A percentile compares a stretch with the other conserved stretches of the same genome.
These are phyloP conservation scores for Sebastes dallii DNA, from an alignment of 2,797 vertebrate species.

Conservation along the genomic window DNA sequence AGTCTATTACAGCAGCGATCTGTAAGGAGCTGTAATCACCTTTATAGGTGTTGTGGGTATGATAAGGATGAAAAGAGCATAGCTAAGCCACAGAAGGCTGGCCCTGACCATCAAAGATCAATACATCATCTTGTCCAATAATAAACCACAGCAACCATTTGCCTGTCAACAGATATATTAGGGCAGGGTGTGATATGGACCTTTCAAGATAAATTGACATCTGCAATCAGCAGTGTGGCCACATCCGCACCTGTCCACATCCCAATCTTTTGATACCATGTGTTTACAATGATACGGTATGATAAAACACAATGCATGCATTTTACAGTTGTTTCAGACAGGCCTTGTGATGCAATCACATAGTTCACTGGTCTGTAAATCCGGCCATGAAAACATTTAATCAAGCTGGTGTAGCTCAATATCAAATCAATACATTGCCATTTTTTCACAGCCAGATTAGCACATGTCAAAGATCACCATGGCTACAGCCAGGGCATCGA, in stretches of 20 bases:
- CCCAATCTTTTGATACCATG: not conserved
- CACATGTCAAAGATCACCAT: constrained; percentile 45
- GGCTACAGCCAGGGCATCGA: constrained; percentile 20
- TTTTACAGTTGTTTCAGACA: not conserved
- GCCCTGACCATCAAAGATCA: constrained; percentile 42
- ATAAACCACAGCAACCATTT: constrained; percentile 52
- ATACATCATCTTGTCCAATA: constrained; percentile 61
- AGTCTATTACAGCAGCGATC: constrained; percentile 57
- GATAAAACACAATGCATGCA: not conserved
- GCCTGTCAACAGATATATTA: constrained; percentile 45
- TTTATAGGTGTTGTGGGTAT: constrained; percentile 51
- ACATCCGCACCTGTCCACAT: not conserved
- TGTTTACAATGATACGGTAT: not conserved
- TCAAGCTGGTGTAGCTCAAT: constrained; percentile 59
- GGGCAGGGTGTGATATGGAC: not conserved
- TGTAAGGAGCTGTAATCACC: constrained; percentile 59
- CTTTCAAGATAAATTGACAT: constrained; percentile 30
- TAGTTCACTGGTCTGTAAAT: constrained; percentile 65
- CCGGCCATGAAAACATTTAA: constrained; percentile 59
- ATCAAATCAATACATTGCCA: constrained; percentile 63
- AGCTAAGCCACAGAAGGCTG: constrained; percentile 23
- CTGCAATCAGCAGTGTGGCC: not conserved
- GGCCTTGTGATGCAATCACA: constrained; percentile 51
- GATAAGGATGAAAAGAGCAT: constrained; percentile 58
- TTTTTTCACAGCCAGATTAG: constrained; percentile 55